phyloP scores from a whole-genome alignment of 1,140 invertebrate species.

The Formica selysi region DNA sequence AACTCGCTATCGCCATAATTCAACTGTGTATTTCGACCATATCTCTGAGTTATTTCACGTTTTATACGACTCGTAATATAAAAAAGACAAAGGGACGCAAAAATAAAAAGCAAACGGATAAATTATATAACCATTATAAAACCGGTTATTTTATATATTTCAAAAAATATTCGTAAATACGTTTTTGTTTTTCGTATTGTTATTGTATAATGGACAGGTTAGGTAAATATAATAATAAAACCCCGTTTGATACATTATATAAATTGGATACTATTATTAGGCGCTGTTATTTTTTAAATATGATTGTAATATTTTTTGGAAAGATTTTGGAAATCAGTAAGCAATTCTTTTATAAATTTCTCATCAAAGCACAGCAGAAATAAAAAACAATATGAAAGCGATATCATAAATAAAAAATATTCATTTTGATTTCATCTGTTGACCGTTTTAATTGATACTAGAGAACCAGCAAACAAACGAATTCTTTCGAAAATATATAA shows the following conservation, averaged over 20 bases:
- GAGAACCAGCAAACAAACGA: background rate
- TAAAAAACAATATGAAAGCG: background rate
- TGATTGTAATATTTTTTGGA: background rate
- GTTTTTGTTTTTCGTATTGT: constrained; percentile 25
- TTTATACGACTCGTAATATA: constrained; percentile 36
- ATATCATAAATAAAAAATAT: background rate
- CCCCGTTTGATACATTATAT: background rate
- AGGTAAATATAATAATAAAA: constrained; percentile 17
- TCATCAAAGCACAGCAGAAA: background rate
- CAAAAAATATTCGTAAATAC: constrained; percentile 25
- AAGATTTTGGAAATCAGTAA: background rate
- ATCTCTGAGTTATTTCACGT: constrained; percentile 59
- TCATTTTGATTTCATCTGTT: background rate
- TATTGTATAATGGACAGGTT: background rate
- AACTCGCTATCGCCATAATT: constrained; percentile 57
- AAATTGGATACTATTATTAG: constrained; percentile 30
- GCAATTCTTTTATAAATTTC: constrained; percentile 6
- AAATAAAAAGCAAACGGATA: constrained; percentile 55
- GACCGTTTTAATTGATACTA: background rate
- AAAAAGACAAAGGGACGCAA: constrained; percentile 36
- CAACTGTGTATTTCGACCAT: constrained; percentile 53
- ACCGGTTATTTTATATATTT: constrained; percentile 45
- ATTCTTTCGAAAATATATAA: background rate
- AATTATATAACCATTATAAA: constrained; percentile 50
- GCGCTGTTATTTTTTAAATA: background rate